Conservation (phyloP, 2,888 invertebrate genomes). For the Troilus luridus region DNA sequence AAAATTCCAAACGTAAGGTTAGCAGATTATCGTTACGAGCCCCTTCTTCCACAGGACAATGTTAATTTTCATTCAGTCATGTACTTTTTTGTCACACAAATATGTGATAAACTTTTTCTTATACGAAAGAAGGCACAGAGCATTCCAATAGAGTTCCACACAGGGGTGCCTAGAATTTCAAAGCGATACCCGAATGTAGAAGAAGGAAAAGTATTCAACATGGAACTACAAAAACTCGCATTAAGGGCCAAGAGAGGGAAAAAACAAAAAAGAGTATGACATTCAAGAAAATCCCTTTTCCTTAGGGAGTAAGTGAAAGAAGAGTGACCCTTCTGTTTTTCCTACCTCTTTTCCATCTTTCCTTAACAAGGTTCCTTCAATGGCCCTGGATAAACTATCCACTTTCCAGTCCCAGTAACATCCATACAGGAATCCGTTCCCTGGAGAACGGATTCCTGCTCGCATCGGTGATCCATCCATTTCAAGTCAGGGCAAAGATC, state of each 20-base stretch:
- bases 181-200: conserved; percentile 9
- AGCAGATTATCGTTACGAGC: no score
- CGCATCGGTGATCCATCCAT: not conserved
- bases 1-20: no score
- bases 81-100: no score
- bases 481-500: not conserved
- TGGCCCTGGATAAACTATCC: conserved; percentile 28
- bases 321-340: conserved; percentile 48
- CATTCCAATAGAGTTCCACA: not conserved
- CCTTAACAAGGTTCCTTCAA: conserved; percentile 38
- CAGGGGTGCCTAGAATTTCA: not conserved
- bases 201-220: not conserved
- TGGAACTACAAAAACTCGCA: conserved; percentile 4
- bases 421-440: not conserved
- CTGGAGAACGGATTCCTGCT: not conserved
- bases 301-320: conserved; percentile 43
- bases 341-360: conserved; percentile 46
- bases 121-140: not conserved
- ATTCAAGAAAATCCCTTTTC: conserved; percentile 37
- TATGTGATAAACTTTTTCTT: no score
- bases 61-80: no score
- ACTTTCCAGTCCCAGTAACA: conserved; percentile 16
- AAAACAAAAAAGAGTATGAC: conserved; percentile 21
- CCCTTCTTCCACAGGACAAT: no score
- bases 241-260: not conserved